Evolutionary conservation across 2,113 vertebrate genomes (phyloP).

Genomic region (Macrotis lagotis): DNA sequence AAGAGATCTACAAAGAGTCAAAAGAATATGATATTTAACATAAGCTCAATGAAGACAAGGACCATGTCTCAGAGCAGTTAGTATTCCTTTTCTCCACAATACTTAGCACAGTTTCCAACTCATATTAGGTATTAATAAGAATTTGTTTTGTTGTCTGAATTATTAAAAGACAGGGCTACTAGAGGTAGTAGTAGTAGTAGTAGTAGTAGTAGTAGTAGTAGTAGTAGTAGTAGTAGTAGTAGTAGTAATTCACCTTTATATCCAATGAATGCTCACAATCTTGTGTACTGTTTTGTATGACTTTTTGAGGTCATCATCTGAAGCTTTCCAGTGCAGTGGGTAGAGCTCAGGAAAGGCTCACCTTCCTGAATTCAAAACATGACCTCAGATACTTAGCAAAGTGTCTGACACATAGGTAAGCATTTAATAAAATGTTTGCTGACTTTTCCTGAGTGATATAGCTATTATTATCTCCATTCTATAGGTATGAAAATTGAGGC

Average conservation of each 20-base stretch:
- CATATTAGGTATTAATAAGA: not conserved
- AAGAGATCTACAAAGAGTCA: not conserved
- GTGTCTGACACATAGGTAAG: not conserved
- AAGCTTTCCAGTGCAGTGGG: not conserved
- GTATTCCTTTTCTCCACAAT: not conserved
- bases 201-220: too few relatives aligned
- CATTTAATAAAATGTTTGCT: not conserved
- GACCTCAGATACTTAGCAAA: not conserved
- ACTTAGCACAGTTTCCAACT: not conserved
- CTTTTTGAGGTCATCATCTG: not conserved
- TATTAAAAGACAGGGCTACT: not conserved
- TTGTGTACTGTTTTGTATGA: not conserved
- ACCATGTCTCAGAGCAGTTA: not conserved
- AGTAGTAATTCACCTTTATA: not conserved
- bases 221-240: too few relatives aligned
- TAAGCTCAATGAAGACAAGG: not conserved
- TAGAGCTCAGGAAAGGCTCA: not conserved
- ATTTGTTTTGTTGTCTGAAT: not conserved
- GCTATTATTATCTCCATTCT: not conserved
- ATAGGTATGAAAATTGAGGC: not conserved
- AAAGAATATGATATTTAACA: not conserved
- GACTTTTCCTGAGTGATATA: not conserved
- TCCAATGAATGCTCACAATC: not conserved
- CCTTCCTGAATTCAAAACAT: not conserved
- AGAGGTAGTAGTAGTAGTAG: too few relatives aligned